Conservation (phyloP, 2,888 invertebrate genomes). For the Limnephilus lunatus region DNA sequence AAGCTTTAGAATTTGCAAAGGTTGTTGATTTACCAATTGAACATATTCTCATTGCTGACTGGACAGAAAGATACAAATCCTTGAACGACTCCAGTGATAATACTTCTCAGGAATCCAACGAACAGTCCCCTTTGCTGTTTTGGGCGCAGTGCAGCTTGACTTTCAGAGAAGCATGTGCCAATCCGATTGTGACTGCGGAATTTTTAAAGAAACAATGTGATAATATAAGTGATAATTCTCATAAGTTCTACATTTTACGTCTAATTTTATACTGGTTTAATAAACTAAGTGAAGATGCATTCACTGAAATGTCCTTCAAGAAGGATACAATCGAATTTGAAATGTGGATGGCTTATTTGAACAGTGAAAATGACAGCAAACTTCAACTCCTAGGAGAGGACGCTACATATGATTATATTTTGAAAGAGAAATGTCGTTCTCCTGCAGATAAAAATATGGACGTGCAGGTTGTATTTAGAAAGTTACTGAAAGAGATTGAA, state of each 20-base stretch:
- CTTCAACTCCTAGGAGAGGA: slow-evolving; percentile 54
- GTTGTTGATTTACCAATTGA: slow-evolving; percentile 75
- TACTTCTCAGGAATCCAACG: slow-evolving; percentile 37
- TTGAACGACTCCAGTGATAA: slow-evolving; percentile 66
- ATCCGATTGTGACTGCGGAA: slow-evolving; percentile 79
- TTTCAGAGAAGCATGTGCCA: slow-evolving; percentile 79
- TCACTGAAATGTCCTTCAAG: slow-evolving; percentile 70
- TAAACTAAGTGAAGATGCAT: slow-evolving; percentile 69
- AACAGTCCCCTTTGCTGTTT: slow-evolving; percentile 72
- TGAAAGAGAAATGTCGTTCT: slow-evolving; percentile 40
- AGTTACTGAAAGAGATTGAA: slow-evolving; percentile 73
- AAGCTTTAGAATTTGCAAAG: slow-evolving; percentile 79
- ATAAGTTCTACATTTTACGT: slow-evolving; percentile 77
- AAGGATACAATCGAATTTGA: slow-evolving; percentile 74
- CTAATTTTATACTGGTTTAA: slow-evolving; percentile 76
- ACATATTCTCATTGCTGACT: slow-evolving; percentile 77
- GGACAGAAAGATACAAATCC: slow-evolving; percentile 76
- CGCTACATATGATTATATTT: slow-evolving; percentile 57
- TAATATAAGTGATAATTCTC: slow-evolving; percentile 72
- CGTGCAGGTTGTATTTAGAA: slow-evolving; percentile 69
- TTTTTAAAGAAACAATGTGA: slow-evolving; percentile 80
- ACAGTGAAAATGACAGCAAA: slow-evolving; percentile 69
- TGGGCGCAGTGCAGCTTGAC: slow-evolving; percentile 81
- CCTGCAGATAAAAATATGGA: neutral
- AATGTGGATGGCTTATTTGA: slow-evolving; percentile 75